Evolutionary conservation across 2,113 vertebrate genomes (phyloP).

Genomic region (Mesembrinibis cayennensis): DNA sequence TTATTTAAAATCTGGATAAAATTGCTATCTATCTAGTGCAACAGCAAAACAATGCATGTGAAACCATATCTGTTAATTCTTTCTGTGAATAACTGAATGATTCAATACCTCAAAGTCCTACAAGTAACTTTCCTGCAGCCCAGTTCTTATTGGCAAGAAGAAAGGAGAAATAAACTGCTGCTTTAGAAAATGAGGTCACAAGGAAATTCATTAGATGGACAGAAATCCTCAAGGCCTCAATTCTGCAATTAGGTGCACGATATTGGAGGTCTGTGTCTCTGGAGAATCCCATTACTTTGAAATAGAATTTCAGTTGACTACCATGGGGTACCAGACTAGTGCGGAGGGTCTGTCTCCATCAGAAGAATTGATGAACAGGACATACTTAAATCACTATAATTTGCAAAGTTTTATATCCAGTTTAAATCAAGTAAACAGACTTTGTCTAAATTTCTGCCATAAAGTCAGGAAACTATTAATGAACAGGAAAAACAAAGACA

Average conservation of each 20-base stretch:
- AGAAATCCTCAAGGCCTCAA: background rate
- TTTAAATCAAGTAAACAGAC: background rate
- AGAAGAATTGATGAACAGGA: background rate
- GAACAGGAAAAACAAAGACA: background rate
- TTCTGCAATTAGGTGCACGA: background rate
- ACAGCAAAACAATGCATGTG: conserved; percentile 2
- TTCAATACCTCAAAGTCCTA: background rate
- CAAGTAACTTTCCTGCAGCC: background rate
- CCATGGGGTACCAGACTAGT: background rate
- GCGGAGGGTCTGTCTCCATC: background rate
- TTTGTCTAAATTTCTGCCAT: background rate
- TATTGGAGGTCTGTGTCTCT: background rate
- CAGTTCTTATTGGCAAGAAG: background rate
- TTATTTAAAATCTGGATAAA: background rate
- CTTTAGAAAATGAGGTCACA: background rate
- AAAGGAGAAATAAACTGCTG: background rate
- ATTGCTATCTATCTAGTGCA: background rate
- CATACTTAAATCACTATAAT: background rate
- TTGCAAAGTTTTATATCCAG: background rate
- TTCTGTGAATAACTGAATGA: background rate
- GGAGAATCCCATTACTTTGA: background rate
- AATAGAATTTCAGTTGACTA: background rate
- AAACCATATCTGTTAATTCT: background rate
- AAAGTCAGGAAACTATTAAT: background rate
- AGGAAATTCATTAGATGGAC: background rate